A percentile compares a stretch with the other conserved stretches of the same genome.
These are phyloP conservation scores for Anadara kagoshimensis DNA, from an alignment of 1,140 invertebrate genomes.

Conservation along the genomic window DNA sequence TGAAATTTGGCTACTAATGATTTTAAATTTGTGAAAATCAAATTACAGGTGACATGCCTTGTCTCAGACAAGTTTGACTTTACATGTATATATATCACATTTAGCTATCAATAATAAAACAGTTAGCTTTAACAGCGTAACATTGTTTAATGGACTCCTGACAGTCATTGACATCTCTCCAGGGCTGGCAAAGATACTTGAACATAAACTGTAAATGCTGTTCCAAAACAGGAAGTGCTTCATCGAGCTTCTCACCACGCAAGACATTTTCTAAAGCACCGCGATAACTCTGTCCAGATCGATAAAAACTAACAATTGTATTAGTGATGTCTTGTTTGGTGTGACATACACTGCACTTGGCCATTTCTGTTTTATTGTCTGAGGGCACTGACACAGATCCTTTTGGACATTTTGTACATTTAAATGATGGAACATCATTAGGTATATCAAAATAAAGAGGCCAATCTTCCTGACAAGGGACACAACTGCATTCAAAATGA, in stretches of 20 bases:
- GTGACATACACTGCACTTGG: conserved; percentile 65
- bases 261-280: conserved; percentile 80
- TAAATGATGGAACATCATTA: conserved; percentile 52
- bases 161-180: conserved; percentile 86
- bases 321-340: conserved; percentile 63
- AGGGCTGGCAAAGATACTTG: conserved; percentile 83
- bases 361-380: conserved; percentile 44
- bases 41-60: no score
- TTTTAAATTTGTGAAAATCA: no score
- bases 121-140: conserved; percentile 66
- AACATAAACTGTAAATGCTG: conserved; percentile 84
- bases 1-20: no score
- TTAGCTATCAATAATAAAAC: conserved; percentile 15
- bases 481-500: conserved; percentile 90
- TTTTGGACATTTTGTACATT: conserved; percentile 62
- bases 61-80: no score
- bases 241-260: conserved; percentile 75
- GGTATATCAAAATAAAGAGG: conserved; percentile 84
- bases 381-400: conserved; percentile 75
- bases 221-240: conserved; percentile 76
- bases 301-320: conserved; percentile 71
- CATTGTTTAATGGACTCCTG: conserved; percentile 87
- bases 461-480: conserved; percentile 88
- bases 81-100: no score
- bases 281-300: conserved; percentile 83